A percentile compares a stretch with the other conserved stretches of the same genome.
Conservation (phyloP, 2,888 invertebrate species). For the Leucophenga montana region DNA sequence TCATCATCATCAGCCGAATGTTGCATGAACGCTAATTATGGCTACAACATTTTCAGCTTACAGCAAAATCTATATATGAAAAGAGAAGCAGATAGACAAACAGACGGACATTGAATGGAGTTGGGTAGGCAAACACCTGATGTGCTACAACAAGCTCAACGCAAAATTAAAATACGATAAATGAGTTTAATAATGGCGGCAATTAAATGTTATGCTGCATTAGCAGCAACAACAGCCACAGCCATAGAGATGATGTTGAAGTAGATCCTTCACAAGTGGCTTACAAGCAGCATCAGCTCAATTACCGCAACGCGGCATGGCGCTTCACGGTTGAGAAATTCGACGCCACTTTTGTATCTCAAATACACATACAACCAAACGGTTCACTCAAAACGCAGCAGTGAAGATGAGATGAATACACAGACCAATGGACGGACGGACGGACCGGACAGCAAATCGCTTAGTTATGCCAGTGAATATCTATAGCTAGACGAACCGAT, state of each 20-base stretch:
- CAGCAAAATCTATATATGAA: no score
- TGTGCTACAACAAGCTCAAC: slow-evolving; percentile 46
- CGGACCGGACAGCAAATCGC: neutral
- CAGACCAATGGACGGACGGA: slow-evolving; percentile 19
- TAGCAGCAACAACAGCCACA: slow-evolving; percentile 30
- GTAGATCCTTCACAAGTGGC: slow-evolving; percentile 34
- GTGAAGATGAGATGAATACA: slow-evolving; percentile 41
- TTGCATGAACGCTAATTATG: slow-evolving; percentile 51
- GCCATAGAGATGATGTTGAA: slow-evolving; percentile 36
- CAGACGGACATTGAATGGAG: neutral
- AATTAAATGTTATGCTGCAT: slow-evolving; percentile 58
- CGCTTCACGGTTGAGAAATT: slow-evolving; percentile 66
- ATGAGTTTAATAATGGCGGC: slow-evolving; percentile 69
- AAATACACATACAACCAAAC: no score
- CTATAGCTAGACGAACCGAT: neutral
- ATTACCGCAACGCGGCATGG: slow-evolving; percentile 62
- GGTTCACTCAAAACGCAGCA: slow-evolving; percentile 60
- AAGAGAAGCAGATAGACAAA: no score
- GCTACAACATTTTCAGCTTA: slow-evolving; percentile 40
- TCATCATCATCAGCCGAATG: slow-evolving; percentile 30
- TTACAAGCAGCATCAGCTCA: slow-evolving; percentile 50
- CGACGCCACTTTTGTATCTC: slow-evolving; percentile 58
- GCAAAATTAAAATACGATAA: slow-evolving; percentile 66
- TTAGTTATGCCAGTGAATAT: neutral
- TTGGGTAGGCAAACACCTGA: slow-evolving; percentile 17